Evolutionary conservation across 2,113 vertebrate species (phyloP), one percentile per base, ranked within the genome.

Genomic region (Girardinichthys multiradiatus): DNA sequence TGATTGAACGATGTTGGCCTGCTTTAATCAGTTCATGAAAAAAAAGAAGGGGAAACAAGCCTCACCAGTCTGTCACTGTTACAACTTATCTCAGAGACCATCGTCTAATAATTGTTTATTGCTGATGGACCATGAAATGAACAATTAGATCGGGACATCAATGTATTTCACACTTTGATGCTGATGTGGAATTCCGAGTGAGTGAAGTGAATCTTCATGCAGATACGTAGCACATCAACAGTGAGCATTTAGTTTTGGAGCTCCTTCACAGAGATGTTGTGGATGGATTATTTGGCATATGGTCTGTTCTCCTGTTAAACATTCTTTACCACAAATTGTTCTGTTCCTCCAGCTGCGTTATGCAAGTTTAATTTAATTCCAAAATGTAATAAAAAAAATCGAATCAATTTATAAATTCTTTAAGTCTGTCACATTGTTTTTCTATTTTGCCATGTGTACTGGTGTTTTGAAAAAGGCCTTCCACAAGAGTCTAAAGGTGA

Each of bases 71-170:
- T 80, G 67, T 76, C 73, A 72, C 72, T 72, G 72, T 72, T 77
- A 74, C 77, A 80, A 73, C 72, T 78, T 77, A 85, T 89, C 70
- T 83, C 64, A 75, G 14, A 84, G 78, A 89, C 81, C 74, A 64
- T 79, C 69, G 29, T 74, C 33, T 82, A 82, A 88, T 89, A 88
- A 92, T 92, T 87, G 86, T 89, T 89, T 87, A 86, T 85, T 27
- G 51, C 82, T 86, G 82, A 90, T 90, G 58, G 84, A 89, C 76
- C 87, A 74, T 90, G 87, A 90, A 85, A 89, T 92, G 87, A 85
- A 87, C 87, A 89, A 89, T 92, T 88, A 89, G 82, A 86, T 77
- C 62, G 70, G 71, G 74, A 86, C 89, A 90, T 90, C 83, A 85
- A 87, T 85, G 82, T 80, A 85, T 91, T 91, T 92, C 89, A 90